Evolutionary conservation across 2,113 vertebrate species (phyloP).

Genomic region (Eulacestoma nigropectus): DNA sequence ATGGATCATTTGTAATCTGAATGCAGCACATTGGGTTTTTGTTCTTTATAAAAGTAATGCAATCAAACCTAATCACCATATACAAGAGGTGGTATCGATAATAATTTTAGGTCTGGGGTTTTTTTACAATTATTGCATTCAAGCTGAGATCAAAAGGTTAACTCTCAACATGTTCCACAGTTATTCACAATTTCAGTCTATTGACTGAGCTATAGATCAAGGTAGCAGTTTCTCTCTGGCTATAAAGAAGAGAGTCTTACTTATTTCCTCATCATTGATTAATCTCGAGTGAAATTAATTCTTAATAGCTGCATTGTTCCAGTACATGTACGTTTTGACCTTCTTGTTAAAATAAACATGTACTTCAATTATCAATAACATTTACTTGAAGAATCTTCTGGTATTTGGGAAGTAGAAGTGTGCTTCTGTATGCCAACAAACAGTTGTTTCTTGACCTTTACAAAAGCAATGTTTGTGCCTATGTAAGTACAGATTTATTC

Average conservation of each 20-base stretch:
- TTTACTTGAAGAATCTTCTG: not conserved
- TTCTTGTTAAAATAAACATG: slow-evolving; percentile 50
- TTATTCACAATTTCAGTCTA: slow-evolving; percentile 54
- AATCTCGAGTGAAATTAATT: slow-evolving; percentile 8
- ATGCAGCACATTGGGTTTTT: not conserved
- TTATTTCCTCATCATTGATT: slow-evolving; percentile 39
- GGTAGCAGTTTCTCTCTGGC: not conserved
- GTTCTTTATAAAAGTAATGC: slow-evolving; percentile 33
- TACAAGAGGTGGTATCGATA: not conserved
- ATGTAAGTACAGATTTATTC: not conserved
- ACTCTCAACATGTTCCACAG: not conserved
- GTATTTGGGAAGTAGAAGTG: not conserved
- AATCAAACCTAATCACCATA: slow-evolving; percentile 38
- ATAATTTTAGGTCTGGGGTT: not conserved
- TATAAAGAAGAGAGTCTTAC: slow-evolving; percentile 7
- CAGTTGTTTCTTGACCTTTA: not conserved
- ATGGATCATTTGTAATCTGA: slow-evolving; percentile 47
- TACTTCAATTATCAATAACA: slow-evolving; percentile 10
- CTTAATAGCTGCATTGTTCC: slow-evolving; percentile 34
- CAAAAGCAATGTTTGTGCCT: not conserved
- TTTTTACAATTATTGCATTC: slow-evolving; percentile 31
- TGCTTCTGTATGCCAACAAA: not conserved
- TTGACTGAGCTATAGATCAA: slow-evolving; percentile 36
- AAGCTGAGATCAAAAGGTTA: slow-evolving; percentile 20
- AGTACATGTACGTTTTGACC: slow-evolving; percentile 15